These are phyloP conservation scores for Pandion haliaetus DNA, from an alignment of 2,113 vertebrate species.

Conservation along the genomic window DNA sequence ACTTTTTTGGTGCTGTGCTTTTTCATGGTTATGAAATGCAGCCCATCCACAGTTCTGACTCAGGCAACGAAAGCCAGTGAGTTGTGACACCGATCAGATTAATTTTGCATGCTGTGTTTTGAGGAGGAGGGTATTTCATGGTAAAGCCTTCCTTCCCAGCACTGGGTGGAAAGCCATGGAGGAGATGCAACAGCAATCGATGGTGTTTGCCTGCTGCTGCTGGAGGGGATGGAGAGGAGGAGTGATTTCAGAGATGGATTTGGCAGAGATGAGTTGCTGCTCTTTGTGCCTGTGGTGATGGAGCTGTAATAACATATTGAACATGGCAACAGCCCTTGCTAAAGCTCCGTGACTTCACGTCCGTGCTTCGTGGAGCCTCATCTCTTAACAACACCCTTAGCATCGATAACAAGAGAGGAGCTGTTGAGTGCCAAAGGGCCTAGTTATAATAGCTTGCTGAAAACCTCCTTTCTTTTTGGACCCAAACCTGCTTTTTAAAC, in stretches of 20 bases:
- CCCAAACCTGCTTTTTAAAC: constrained; percentile 26
- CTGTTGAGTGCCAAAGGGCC: constrained; percentile 13
- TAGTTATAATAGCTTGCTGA: not conserved
- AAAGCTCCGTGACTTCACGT: constrained; percentile 7
- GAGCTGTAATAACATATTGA: constrained; percentile 55
- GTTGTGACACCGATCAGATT: not conserved
- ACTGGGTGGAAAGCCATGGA: not conserved
- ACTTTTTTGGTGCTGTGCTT: not conserved
- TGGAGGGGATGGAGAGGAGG: constrained; percentile 7
- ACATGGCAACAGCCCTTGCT: constrained; percentile 43
- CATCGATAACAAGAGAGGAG: constrained; percentile 19
- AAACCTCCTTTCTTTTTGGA: constrained; percentile 34
- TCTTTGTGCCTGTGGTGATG: constrained; percentile 52
- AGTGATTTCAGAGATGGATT: constrained; percentile 22
- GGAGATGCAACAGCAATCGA: not conserved
- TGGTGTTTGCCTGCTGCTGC: constrained; percentile 12
- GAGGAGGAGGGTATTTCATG: constrained; percentile 2
- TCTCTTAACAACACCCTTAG: constrained; percentile 28
- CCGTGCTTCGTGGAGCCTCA: constrained; percentile 9
- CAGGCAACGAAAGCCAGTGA: not conserved
- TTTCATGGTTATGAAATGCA: not conserved
- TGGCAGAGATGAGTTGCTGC: constrained; percentile 28
- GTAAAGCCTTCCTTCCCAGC: not conserved
- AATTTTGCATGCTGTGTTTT: not conserved
- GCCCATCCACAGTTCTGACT: not conserved